These are phyloP conservation scores for Ophion ellenae DNA, from an alignment of 2,888 invertebrate genomes.

Conservation along the genomic window DNA sequence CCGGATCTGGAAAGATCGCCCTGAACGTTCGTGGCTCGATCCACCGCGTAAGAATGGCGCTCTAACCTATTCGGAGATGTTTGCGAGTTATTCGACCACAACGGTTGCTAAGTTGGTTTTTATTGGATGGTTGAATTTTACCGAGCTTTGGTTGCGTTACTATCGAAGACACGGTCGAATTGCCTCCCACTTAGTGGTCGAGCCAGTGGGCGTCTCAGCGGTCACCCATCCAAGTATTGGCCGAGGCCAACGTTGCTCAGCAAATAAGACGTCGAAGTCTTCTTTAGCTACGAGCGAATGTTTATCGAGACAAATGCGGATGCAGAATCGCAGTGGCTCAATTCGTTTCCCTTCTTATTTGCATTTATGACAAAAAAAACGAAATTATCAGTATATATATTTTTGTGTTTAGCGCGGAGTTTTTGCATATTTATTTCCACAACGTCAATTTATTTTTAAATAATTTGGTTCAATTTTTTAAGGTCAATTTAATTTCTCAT, in stretches of 20 bases:
- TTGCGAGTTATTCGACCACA: neutral
- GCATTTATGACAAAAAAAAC: neutral
- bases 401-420: too few species aligned
- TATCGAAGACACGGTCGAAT: too few species aligned
- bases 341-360: neutral
- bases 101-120: neutral
- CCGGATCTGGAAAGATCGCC: conserved; percentile 30
- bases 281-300: neutral
- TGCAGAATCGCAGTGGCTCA: neutral
- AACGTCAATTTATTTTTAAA: neutral
- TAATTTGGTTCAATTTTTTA: neutral
- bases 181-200: neutral
- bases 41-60: neutral
- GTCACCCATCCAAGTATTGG: neutral
- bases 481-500: neutral
- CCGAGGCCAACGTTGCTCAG: too few species aligned
- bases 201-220: neutral
- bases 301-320: neutral
- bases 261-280: neutral
- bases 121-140: neutral
- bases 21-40: neutral
- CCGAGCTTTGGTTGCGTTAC: neutral
- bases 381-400: neutral
- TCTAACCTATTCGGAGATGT: neutral
- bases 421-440: neutral